Evolutionary conservation across 2,797 vertebrate species (phyloP).

Genomic region (Ciconia nigra): DNA sequence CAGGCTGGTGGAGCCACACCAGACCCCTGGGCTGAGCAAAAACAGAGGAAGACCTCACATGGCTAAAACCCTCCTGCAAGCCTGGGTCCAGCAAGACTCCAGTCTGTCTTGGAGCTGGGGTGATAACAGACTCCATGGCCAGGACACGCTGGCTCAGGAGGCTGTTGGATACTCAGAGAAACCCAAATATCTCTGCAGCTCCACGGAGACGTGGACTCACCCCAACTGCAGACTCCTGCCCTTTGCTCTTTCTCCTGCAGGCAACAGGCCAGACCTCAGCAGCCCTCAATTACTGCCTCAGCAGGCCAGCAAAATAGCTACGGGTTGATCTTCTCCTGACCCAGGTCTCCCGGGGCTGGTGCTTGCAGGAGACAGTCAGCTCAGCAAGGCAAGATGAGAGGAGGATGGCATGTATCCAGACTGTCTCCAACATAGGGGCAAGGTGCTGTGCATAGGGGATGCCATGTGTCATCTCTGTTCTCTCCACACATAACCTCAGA

Average conservation of each 20-base stretch:
- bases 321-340: background rate
- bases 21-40: background rate
- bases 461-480: background rate
- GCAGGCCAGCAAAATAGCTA: background rate
- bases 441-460: background rate
- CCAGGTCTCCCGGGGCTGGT: background rate
- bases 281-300: background rate
- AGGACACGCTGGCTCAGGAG: background rate
- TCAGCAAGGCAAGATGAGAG: background rate
- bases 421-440: background rate
- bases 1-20: background rate
- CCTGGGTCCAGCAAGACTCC: background rate
- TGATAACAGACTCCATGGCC: background rate
- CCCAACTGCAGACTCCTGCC: background rate
- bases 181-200: background rate
- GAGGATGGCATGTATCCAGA: background rate
- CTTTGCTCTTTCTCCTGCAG: background rate
- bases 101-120: background rate
- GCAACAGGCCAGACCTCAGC: background rate
- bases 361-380: background rate
- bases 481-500: accelerated
- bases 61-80: background rate
- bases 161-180: background rate
- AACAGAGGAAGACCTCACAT: background rate
- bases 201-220: accelerated